Evolutionary conservation across 2,797 vertebrate species (phyloP), one percentile per base, ranked within the genome.

Genomic region (Premnoplex brunnescens): DNA sequence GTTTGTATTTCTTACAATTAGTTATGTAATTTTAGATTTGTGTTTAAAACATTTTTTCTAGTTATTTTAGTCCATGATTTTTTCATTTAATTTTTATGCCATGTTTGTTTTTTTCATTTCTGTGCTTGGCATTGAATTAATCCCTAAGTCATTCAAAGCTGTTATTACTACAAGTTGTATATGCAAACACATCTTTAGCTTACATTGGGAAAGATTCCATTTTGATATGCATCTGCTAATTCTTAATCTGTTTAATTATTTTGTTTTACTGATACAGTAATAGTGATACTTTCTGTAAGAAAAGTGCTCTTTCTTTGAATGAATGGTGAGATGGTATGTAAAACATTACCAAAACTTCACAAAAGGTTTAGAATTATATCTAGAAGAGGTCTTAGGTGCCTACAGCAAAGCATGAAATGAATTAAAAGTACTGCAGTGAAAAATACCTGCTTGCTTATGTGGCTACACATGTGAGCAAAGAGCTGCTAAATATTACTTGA

Each of bases 271-370:
- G 41, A 20, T 46, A 49, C 2, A 28, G 2, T n/a, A 69, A 52
- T 15, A 48, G 11, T 10, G 11, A 16, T 76, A 56, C 5, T 41
- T 68, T 34, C 27, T 17, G 5, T 14, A 55, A 41, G 37, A 58
- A 67, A 78, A 63, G 1, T 55, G 5, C 0, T 52, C 36, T 60
- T 86, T 69, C 22, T 73, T 60, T 0, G 0, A 44, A 22, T 23
- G 60, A 85, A 66, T 54, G 20, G 30, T 28, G 10, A 58, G 12
- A 27, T 41, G 3, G 30, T 37, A 66, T 4, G 5, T 3, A 56
- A 88, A 87, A 37, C 6, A 21, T 7, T 54, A 49, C 14, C 15
- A 67, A 43, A 77, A 63, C 28, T 32, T 79, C 41, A 39, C 36
- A 48, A n/a, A 54, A 95, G 7, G 27, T 85, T 56, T n/a, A 30